Evolutionary conservation across 2,888 invertebrate species (phyloP), one percentile per base, ranked within the genome.

Genomic region (Timema cristinae): DNA sequence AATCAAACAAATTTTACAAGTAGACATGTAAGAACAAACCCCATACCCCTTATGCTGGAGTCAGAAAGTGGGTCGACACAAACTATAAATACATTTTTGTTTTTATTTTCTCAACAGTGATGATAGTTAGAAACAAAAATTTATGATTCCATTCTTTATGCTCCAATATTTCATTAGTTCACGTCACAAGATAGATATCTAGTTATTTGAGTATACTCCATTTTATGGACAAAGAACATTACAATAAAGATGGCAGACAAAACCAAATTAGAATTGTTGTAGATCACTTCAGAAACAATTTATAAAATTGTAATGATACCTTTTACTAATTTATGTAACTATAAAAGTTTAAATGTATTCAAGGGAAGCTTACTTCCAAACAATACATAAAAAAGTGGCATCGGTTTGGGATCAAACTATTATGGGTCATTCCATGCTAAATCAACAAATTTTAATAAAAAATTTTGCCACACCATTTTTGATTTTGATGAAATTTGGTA

Each of bases 101-200:
- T 63, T 63, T 6, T 32, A 32, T 63, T 63, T n/a, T 16, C 4
- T 8, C 16, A n/a, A 6, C 11, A 63, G 13, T 63, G 63, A 10
- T 32, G 2, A 63, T 63, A 48, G 16, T 63, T 11, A 63, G 32
- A 63, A 63, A 63, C 13, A 63, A 63, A 63, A 32, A 63, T 63
- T 5, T 52, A 10, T 52, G 61, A 61, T 61, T 61, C 9, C 7
- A 8, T 61, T 16, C 7, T 61, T 16, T 47, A 61, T 15, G 7
- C 61, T 61, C 61, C 61, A 61, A 61, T 61, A 61, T 61, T 61
- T 5, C 47, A 9, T 6, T 47, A 61, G 47, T 47, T 61, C 16
- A 61, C 47, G 61, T 61, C 61, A 61, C 61, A 47, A 61, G 61
- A 61, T n/a, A n/a, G 32, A 61, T 16, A 61, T 16, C 61, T 47